These are phyloP conservation scores for Mastacembelus armatus DNA, from an alignment of 2,797 vertebrate species.

Conservation along the genomic window DNA sequence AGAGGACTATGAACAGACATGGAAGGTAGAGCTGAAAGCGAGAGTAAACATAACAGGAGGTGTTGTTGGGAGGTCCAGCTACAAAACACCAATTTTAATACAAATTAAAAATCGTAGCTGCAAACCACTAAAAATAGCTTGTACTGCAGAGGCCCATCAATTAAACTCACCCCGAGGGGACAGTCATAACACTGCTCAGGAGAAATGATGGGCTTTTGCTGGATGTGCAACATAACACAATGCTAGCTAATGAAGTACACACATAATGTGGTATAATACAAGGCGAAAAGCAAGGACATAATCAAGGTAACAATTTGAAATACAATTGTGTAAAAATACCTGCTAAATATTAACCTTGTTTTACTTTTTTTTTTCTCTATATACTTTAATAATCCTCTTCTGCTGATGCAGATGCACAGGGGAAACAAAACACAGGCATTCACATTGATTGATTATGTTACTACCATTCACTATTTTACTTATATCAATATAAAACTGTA, in stretches of 20 bases:
- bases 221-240: slow-evolving; percentile 65
- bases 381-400: neutral
- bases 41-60: slow-evolving; percentile 53
- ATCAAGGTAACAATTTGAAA: slow-evolving; percentile 24
- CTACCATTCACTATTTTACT: too few relatives aligned
- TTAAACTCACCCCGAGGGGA: slow-evolving; percentile 67
- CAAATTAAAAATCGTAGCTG: slow-evolving; percentile 78
- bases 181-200: slow-evolving; percentile 63
- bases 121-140: slow-evolving; percentile 78
- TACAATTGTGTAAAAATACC: neutral
- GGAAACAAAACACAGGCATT: neutral
- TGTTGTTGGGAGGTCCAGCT: slow-evolving; percentile 58
- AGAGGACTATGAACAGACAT: slow-evolving; percentile 10
- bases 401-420: neutral
- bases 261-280: slow-evolving; percentile 41
- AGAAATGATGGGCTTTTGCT: slow-evolving; percentile 59
- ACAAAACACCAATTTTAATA: slow-evolving; percentile 69
- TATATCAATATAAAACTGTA: too few relatives aligned
- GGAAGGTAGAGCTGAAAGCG: slow-evolving; percentile 18
- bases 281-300: slow-evolving; percentile 66
- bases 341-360: neutral
- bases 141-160: slow-evolving; percentile 65
- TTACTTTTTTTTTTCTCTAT: neutral
- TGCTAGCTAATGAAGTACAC: slow-evolving; percentile 63
- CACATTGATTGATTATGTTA: neutral